Evolutionary conservation across 2,888 invertebrate species (phyloP).

Genomic region (Hypolimnas misippus): DNA sequence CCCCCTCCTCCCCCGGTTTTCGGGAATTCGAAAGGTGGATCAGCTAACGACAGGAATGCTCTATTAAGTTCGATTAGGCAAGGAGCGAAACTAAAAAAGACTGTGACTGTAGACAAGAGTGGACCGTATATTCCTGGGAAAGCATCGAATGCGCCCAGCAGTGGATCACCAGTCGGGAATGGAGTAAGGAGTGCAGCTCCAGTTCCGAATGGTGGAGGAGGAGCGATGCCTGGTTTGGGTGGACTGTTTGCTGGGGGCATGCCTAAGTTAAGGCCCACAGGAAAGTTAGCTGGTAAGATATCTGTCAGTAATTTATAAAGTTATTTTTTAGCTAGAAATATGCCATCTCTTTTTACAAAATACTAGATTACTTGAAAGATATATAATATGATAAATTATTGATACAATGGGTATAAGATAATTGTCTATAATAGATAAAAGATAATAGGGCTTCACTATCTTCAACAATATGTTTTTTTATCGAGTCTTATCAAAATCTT

Average conservation of each 20-base stretch:
- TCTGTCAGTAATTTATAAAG: not conserved
- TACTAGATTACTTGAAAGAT: not conserved
- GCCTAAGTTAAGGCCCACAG: constrained; percentile 91
- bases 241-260: constrained; percentile 93
- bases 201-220: constrained; percentile 66
- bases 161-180: constrained; percentile 61
- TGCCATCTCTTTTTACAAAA: not conserved
- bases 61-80: constrained; percentile 92
- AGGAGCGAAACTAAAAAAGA: constrained; percentile 92
- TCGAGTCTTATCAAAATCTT: constrained; percentile 28
- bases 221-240: constrained; percentile 79
- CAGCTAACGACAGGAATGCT: constrained; percentile 86
- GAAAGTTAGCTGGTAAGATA: constrained; percentile 74
- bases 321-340: not conserved
- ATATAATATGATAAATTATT: not conserved
- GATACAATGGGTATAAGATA: not conserved
- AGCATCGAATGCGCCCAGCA: constrained; percentile 61
- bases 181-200: constrained; percentile 63
- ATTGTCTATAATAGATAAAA: constrained; percentile 22
- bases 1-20: constrained; percentile 84
- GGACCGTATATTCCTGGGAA: constrained; percentile 90
- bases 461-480: constrained; percentile 23
- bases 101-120: constrained; percentile 96
- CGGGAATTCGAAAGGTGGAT: constrained; percentile 72
- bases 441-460: constrained; percentile 23